A percentile compares a stretch with the other conserved stretches of the same genome.
These are phyloP conservation scores for Gymnoscopelus braueri DNA, from an alignment of 2,797 vertebrate genomes.

Conservation along the genomic window DNA sequence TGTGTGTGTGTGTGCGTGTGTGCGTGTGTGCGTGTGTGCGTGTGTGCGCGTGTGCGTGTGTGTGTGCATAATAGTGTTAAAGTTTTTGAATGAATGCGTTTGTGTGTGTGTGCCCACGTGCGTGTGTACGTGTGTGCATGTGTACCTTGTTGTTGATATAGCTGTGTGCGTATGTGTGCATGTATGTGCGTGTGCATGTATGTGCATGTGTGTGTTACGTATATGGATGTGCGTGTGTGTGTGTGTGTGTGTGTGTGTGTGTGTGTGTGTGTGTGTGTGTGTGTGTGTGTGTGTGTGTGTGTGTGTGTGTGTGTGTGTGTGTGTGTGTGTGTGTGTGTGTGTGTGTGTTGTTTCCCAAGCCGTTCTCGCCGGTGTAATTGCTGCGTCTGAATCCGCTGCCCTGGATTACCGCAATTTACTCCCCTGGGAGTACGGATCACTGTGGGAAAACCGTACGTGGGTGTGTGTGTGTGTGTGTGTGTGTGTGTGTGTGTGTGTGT, in stretches of 20 bases:
- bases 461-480: constrained; percentile 49
- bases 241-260: constrained; percentile 25
- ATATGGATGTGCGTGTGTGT: constrained; percentile 10
- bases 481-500: constrained; percentile 53
- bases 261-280: constrained; percentile 28
- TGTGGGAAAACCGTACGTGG: constrained; percentile 74
- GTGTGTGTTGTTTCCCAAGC: constrained; percentile 68
- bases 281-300: constrained; percentile 24
- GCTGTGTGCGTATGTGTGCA: neutral
- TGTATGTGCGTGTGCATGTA: constrained; percentile 25
- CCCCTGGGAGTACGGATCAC: constrained; percentile 75
- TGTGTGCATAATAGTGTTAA: neutral
- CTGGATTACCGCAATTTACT: constrained; percentile 82
- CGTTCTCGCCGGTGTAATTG: constrained; percentile 74
- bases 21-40: too few relatives aligned
- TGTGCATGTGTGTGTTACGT: neutral
- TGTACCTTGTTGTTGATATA: too few relatives aligned
- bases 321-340: constrained; percentile 41
- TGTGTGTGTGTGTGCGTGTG: too few relatives aligned
- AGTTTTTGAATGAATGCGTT: too few relatives aligned
- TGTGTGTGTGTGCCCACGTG: constrained; percentile 11
- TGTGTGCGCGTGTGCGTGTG: neutral
- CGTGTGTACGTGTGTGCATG: constrained; percentile 2
- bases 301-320: constrained; percentile 32
- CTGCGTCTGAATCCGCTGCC: constrained; percentile 74